Conservation (phyloP, 2,113 vertebrate genomes). For the Tupaia chinensis region DNA sequence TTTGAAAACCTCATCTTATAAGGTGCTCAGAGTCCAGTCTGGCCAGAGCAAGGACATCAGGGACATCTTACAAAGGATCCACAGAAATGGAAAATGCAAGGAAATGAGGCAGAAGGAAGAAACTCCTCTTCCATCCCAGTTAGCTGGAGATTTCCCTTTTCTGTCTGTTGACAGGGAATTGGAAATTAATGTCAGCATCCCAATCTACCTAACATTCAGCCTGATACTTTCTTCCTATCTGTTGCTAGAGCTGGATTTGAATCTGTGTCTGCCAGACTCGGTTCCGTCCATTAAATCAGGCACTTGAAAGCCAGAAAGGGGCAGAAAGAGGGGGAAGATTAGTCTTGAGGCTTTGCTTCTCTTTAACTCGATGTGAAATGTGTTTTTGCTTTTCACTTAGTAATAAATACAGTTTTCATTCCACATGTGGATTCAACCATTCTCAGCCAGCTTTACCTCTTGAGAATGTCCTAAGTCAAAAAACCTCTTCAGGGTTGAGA, state of each 20-base stretch:
- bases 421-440: background rate
- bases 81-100: background rate
- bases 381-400: background rate
- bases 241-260: background rate
- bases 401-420: background rate
- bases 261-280: background rate
- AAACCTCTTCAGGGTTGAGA: background rate
- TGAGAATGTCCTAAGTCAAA: background rate
- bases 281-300: background rate
- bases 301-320: background rate
- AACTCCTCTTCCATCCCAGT: accelerated
- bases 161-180: background rate
- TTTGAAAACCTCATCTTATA: no score
- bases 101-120: background rate
- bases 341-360: background rate
- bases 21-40: background rate
- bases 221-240: background rate
- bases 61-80: background rate
- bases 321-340: background rate
- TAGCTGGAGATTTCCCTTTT: background rate
- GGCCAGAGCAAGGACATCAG: background rate
- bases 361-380: background rate
- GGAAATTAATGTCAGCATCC: background rate
- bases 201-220: no score
- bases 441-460: background rate